Conservation (phyloP, 2,888 invertebrate species). For the Andrena trimmerana region DNA sequence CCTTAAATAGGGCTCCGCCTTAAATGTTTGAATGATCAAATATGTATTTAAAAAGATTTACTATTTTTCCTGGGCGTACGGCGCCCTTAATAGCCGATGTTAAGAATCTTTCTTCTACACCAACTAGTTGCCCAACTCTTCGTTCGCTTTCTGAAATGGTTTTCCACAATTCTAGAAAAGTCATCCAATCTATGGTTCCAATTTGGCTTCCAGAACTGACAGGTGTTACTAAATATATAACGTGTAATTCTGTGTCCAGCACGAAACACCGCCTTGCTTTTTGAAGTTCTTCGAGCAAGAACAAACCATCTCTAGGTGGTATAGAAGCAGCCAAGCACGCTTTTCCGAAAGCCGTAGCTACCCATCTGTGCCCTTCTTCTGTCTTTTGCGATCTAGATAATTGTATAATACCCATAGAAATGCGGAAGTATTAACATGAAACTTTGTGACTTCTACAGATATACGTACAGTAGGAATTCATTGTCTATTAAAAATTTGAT, state of each 20-base stretch:
- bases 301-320: slow-evolving; percentile 96
- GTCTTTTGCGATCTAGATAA: slow-evolving; percentile 67
- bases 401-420: slow-evolving; percentile 4
- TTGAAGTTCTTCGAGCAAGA: slow-evolving; percentile 95
- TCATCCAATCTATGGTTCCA: slow-evolving; percentile 93
- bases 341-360: slow-evolving; percentile 94
- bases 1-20: no score
- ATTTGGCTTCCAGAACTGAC: slow-evolving; percentile 93
- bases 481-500: slow-evolving; percentile 91
- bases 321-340: slow-evolving; percentile 97
- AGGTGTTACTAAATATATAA: slow-evolving; percentile 98
- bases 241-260: slow-evolving; percentile 96
- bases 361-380: slow-evolving; percentile 85
- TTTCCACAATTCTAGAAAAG: slow-evolving; percentile 93
- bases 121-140: slow-evolving; percentile 95
- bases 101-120: slow-evolving; percentile 94
- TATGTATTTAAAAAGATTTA: slow-evolving; percentile 49
- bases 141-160: slow-evolving; percentile 91
- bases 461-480: slow-evolving; percentile 90
- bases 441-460: slow-evolving; percentile 12
- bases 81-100: slow-evolving; percentile 91
- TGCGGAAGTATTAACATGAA: background rate
- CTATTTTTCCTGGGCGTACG: slow-evolving; percentile 85
- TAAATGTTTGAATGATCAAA: background rate
- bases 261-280: slow-evolving; percentile 96